A percentile compares a stretch with the other conserved stretches of the same genome.
These are phyloP conservation scores for Lophotriccus pileatus DNA, from an alignment of 2,797 vertebrate species.

Conservation along the genomic window DNA sequence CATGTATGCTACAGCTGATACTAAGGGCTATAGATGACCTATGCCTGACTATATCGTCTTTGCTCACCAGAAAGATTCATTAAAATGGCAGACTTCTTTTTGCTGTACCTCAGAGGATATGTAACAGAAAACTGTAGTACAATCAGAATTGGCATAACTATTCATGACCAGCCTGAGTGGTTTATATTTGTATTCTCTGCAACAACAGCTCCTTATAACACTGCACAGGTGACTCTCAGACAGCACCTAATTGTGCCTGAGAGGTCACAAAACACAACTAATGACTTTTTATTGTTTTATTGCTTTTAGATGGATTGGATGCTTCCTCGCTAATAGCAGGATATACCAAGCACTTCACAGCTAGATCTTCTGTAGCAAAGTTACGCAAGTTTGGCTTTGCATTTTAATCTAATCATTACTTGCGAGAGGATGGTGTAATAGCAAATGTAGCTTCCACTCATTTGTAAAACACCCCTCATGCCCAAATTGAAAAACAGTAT, in stretches of 20 bases:
- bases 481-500: neutral
- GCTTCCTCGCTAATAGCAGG: neutral
- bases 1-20: conserved; percentile 33
- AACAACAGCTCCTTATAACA: neutral
- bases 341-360: neutral
- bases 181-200: neutral
- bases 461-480: neutral
- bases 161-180: neutral
- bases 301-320: neutral
- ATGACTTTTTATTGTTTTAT: neutral
- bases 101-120: conserved; percentile 2
- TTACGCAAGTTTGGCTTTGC: neutral
- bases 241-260: neutral
- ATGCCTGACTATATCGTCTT: neutral
- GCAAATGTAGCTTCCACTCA: neutral
- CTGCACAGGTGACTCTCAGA: neutral
- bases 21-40: conserved; percentile 60
- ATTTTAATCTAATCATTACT: neutral
- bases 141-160: neutral
- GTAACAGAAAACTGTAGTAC: neutral
- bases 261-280: conserved; percentile 18
- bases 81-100: conserved; percentile 36
- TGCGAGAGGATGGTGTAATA: neutral
- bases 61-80: conserved; percentile 27
- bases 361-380: neutral